Conservation (phyloP, 1,140 invertebrate species). For the Contarinia nasturtii region DNA sequence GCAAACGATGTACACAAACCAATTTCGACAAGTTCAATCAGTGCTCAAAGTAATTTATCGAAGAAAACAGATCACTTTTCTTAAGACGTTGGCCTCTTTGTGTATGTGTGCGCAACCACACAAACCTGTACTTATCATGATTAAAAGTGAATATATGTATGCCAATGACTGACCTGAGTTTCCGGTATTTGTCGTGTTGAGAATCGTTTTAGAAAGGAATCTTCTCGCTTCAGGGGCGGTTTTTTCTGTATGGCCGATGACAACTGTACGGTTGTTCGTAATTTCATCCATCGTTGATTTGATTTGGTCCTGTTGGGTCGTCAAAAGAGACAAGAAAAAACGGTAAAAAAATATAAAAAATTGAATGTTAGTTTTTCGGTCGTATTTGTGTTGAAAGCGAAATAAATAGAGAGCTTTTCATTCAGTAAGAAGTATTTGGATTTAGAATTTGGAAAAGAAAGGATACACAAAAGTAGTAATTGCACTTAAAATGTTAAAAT, state of each 20-base stretch:
- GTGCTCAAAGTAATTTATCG: no score
- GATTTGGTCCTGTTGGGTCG: slow-evolving; percentile 53
- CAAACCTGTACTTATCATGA: no score
- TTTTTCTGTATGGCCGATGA: slow-evolving; percentile 73
- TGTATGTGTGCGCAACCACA: no score
- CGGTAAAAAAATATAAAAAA: slow-evolving; percentile 4
- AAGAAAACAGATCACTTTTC: no score
- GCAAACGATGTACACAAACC: no score
- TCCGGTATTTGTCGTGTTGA: slow-evolving; percentile 79
- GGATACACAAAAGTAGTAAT: no score
- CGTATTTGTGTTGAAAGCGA: neutral
- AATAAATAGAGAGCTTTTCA: neutral
- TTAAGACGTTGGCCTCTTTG: no score
- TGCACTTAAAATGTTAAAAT: neutral
- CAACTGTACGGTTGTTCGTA: slow-evolving; percentile 78
- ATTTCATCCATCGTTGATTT: slow-evolving; percentile 86
- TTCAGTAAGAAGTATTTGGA: neutral
- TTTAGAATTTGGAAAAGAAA: neutral
- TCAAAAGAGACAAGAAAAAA: slow-evolving; percentile 4
- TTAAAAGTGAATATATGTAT: no score
- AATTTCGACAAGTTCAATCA: no score
- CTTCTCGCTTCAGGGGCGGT: slow-evolving; percentile 73
- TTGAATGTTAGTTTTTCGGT: neutral
- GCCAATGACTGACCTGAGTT: slow-evolving; percentile 45
- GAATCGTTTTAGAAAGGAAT: slow-evolving; percentile 86